Percentiles rank a stretch among this genome's conserved stretches.
Evolutionary conservation across 2,113 vertebrate genomes (phyloP).

Genomic region (Nothobranchius furzeri): DNA sequence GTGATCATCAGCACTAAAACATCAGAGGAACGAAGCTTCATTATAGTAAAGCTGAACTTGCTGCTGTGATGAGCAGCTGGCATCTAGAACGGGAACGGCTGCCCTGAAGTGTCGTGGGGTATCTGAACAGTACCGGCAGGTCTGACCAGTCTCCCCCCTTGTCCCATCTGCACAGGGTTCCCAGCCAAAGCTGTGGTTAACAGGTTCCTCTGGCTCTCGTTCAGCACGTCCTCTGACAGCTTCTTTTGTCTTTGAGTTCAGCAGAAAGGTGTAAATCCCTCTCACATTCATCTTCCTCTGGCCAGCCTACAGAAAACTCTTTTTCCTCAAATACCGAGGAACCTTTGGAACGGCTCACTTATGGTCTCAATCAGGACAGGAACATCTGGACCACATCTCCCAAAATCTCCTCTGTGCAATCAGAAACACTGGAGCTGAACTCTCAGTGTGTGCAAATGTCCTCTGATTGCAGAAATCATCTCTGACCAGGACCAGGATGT

Average conservation of each 20-base stretch:
- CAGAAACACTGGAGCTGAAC: slow-evolving; percentile 68
- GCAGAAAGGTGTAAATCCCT: slow-evolving; percentile 67
- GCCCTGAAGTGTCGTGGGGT: not conserved
- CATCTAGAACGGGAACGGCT: not conserved
- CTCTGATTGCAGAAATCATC: slow-evolving; percentile 61
- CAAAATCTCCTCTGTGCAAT: slow-evolving; percentile 71
- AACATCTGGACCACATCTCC: slow-evolving; percentile 87
- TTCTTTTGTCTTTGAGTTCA: slow-evolving; percentile 66
- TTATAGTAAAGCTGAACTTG: not conserved
- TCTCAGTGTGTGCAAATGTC: slow-evolving; percentile 63
- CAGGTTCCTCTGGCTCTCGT: slow-evolving; percentile 65
- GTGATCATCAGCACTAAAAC: no score
- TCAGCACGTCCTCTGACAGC: slow-evolving; percentile 18
- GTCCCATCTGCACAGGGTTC: slow-evolving; percentile 74
- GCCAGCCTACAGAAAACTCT: slow-evolving; percentile 26
- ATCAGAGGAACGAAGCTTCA: no score
- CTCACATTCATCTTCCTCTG: slow-evolving; percentile 55
- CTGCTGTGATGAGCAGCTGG: not conserved
- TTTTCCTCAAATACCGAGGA: slow-evolving; percentile 29
- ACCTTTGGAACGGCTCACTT: slow-evolving; percentile 81
- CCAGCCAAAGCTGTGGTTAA: slow-evolving; percentile 74
- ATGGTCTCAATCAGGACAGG: slow-evolving; percentile 86
- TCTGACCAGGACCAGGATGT: slow-evolving; percentile 13
- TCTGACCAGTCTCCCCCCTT: not conserved
- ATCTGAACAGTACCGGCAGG: not conserved